Conservation (phyloP, 2,888 invertebrate species). For the Halictus quadricinctus region DNA sequence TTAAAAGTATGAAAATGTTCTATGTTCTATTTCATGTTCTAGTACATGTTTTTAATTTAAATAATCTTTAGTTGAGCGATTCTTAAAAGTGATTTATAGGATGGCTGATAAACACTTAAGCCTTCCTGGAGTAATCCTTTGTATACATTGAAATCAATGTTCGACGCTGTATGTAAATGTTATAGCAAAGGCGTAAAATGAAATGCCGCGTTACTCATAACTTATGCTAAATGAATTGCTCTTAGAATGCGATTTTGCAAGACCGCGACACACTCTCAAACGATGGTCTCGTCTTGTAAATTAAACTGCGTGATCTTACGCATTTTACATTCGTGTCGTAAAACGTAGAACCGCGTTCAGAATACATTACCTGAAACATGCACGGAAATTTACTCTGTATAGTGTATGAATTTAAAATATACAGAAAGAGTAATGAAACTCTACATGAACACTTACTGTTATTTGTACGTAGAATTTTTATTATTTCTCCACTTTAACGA, state of each 20-base stretch:
- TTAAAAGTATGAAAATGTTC: too few species aligned
- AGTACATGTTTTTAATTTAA: not conserved
- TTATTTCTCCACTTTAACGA: not conserved
- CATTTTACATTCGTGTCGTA: not conserved
- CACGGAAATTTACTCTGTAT: not conserved
- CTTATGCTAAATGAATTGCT: not conserved
- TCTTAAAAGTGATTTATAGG: not conserved
- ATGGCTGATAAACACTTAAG: not conserved
- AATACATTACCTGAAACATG: slow-evolving; percentile 14
- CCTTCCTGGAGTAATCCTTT: not conserved
- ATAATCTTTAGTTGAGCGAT: not conserved
- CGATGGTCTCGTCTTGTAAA: not conserved
- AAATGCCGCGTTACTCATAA: not conserved
- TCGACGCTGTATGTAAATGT: not conserved
- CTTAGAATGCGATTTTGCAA: not conserved
- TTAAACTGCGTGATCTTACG: slow-evolving; percentile 3
- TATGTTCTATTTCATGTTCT: too few species aligned
- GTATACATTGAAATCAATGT: not conserved
- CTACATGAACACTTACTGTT: not conserved
- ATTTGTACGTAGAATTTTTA: not conserved
- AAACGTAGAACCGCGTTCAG: not conserved
- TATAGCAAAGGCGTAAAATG: not conserved
- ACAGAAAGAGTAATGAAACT: not conserved
- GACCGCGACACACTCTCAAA: not conserved
- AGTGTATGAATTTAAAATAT: not conserved